Evolutionary conservation across 1,140 invertebrate species (phyloP).

Genomic region (Heliconius melpomene): DNA sequence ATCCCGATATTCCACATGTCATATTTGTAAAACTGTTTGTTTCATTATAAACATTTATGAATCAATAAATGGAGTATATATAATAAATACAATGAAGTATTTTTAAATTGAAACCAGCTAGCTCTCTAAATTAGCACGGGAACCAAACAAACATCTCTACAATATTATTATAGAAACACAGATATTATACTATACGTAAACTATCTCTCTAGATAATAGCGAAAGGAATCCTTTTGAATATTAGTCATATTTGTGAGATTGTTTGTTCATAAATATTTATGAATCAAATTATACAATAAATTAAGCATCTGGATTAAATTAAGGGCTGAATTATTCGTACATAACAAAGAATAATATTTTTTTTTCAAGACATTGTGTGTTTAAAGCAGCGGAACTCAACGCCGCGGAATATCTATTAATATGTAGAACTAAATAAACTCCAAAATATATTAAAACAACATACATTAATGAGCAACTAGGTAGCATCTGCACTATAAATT

Average conservation of each 20-base stretch:
- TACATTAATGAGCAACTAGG: background rate
- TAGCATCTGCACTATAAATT: conserved; percentile 10
- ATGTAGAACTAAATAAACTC: no score
- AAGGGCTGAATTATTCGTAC: background rate
- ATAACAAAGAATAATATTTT: background rate
- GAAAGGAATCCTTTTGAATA: background rate
- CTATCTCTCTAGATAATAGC: no score
- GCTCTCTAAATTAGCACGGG: no score
- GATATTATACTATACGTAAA: no score
- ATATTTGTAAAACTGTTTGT: background rate
- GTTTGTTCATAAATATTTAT: background rate
- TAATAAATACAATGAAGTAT: background rate
- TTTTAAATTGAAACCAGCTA: no score
- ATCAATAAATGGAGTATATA: background rate
- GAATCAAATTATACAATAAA: background rate
- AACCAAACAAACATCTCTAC: no score
- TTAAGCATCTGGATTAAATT: background rate
- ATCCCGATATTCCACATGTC: background rate
- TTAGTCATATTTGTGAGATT: background rate
- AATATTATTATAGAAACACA: no score
- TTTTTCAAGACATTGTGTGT: no score
- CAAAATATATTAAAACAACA: background rate
- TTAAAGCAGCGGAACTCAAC: no score
- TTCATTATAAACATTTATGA: background rate
- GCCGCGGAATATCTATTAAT: no score